Base-by-base conservation (phyloP, 2,888 invertebrate species). In the Piscicola geometra region DNA sequence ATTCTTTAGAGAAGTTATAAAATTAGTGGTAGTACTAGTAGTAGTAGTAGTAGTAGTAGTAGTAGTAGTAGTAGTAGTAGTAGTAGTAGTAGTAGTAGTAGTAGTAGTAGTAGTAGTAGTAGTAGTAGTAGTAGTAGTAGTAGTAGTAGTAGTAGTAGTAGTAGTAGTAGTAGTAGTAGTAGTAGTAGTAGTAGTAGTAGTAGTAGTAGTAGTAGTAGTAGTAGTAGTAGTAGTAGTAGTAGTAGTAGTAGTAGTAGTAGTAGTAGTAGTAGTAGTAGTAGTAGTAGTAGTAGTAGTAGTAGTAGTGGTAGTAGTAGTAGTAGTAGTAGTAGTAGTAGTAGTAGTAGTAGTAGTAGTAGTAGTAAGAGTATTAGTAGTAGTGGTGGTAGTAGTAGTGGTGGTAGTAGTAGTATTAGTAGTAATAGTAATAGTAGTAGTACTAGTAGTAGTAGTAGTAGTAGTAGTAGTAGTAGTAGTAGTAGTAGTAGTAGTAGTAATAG, bases 101-200 rank as follows among this genome's bases (percentile, higher is more conserved):
- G 69, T 35, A 69, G 35, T 69, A 69, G 35, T 69, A 69, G 35
- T 69, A 69, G n/a, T 69, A 69, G 35, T 69, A 69, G 35, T 69
- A 69, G 35, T 69, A 69, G 35, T 69, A 69, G 5, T 69, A 69
- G 35, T 69, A 69, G n/a, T 69, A 32, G 35, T 69, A 32, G 35
- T 69, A 32, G 35, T 69, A 32, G 35, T 69, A 32, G 35, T 69
- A 32, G 35, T 69, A 32, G 35, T 69, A 32, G 35, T 69, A 32
- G 35, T 69, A 69, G 35, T 35, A 30, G 35, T 69, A 69, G 69
- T 30, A 30, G 32, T 69, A 32, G 9, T 69, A 69, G 35, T 69
- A 69, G 35, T 69, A 69, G 35, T 35, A 69, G 12, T 35, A 32
- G 35, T 69, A 69, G 35, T 69, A 69, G 35, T 69, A 32, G 9